These are phyloP conservation scores for Siphamia tubifer DNA, from an alignment of 2,113 vertebrate species.

Conservation along the genomic window DNA sequence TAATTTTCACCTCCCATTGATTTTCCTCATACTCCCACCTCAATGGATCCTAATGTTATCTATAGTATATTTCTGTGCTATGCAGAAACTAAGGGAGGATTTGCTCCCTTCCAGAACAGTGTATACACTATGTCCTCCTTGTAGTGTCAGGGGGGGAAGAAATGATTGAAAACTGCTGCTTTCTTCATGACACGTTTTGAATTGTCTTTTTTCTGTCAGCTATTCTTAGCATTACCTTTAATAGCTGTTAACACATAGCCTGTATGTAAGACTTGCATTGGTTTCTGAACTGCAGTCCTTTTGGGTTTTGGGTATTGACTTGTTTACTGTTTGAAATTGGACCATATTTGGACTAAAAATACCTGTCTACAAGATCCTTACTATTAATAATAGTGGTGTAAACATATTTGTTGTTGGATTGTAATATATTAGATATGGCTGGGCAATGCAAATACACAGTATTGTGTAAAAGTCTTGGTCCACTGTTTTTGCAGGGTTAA, in stretches of 20 bases:
- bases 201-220: not conserved
- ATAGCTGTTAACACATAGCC: too few species aligned
- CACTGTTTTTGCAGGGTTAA: too few species aligned
- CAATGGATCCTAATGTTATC: conserved; percentile 88
- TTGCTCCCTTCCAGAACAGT: not conserved
- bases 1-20: conserved; percentile 96
- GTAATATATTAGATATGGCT: too few species aligned
- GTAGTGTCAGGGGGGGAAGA: not conserved
- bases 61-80: conserved; percentile 49
- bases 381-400: too few species aligned
- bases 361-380: too few species aligned
- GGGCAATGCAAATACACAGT: too few species aligned
- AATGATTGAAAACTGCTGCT: conserved; percentile 29
- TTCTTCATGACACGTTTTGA: conserved; percentile 2
- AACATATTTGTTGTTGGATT: too few species aligned
- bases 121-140: conserved; percentile 19
- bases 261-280: too few species aligned
- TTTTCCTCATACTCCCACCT: conserved; percentile 86
- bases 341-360: too few species aligned
- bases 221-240: conserved; percentile 22
- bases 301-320: not conserved
- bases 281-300: too few species aligned
- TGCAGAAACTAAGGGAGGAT: conserved; percentile 18
- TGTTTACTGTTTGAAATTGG: not conserved
- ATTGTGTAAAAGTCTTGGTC: too few species aligned